Base-by-base conservation (phyloP, 2,797 vertebrate species). In the Chloroceryle inda region DNA sequence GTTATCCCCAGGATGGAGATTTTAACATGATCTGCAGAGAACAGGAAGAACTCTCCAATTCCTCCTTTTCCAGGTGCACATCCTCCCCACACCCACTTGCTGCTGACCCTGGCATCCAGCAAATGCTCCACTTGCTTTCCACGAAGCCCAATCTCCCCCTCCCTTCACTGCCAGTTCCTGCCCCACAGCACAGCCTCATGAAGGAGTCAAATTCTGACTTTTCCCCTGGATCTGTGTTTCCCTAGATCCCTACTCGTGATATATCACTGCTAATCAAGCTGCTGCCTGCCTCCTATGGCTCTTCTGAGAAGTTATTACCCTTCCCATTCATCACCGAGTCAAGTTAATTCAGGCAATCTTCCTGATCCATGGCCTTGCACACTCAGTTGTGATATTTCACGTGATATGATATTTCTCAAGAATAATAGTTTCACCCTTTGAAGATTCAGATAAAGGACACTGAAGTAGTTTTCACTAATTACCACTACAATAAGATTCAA, bases 401-500 rank as follows among this genome's bases (percentile, higher is more conserved):
- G 52, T 52, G 86, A 78, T 95, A 91, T 20, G 77, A 56, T 88
- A 96, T 88, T 92, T 92, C 85, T 69, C 81, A 75, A 19, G 78
- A 89, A 84, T 89, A 92, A 95, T 80, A 87, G 80, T 93, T 77
- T 74, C 91, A 95, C 52, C 82, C 92, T 94, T 94, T 91, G 92
- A 92, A 96, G 92, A 96, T 89, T 82, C 94, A 83, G 83, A 79
- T 64, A 95, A 96, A 97, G 94, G 94, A 96, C 96, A 97, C 47
- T 33, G 47, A 94, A 89, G 87, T 76, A 93, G 91, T 94, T 96
- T 96, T 62, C 89, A 92, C 42, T 96, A 94, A 96, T 95, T 95
- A 94, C 62, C 9, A 12, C 63, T 74, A 22, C 13, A 11, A 40
- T 10, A 38, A 78, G 68, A 73, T 35, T 84, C 67, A 66, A 24